Evolutionary conservation across 2,113 vertebrate species (phyloP).

Genomic region (Periophthalmus modestus): DNA sequence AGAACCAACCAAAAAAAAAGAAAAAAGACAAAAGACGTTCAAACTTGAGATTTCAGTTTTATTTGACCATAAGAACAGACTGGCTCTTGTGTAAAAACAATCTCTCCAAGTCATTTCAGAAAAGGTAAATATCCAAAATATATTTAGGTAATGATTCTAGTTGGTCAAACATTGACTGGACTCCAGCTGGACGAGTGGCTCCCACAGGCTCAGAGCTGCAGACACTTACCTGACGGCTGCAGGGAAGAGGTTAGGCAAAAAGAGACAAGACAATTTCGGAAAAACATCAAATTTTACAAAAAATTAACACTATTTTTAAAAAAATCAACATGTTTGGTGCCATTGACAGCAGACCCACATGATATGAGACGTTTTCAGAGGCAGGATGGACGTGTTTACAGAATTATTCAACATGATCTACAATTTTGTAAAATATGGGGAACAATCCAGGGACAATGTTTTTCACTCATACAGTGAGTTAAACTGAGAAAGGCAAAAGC

Average conservation of each 20-base stretch:
- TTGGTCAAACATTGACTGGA: background rate
- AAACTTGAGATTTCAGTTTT: background rate
- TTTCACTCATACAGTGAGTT: background rate
- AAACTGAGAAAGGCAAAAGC: background rate
- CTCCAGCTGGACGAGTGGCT: background rate
- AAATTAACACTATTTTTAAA: background rate
- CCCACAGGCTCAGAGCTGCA: slow-evolving; percentile 30
- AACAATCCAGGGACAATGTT: background rate
- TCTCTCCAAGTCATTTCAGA: background rate
- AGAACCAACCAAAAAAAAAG: too few species aligned
- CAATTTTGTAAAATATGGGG: background rate
- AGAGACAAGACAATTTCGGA: slow-evolving; percentile 9
- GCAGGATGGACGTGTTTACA: background rate
- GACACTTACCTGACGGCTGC: slow-evolving; percentile 69
- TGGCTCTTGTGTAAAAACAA: background rate
- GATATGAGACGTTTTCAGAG: background rate
- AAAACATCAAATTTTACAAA: background rate
- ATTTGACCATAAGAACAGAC: background rate
- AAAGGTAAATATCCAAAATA: background rate
- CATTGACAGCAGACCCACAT: background rate
- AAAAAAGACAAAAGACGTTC: background rate
- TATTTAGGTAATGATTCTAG: background rate
- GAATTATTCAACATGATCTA: background rate
- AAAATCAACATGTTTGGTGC: background rate
- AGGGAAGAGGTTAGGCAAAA: slow-evolving; percentile 26